These are phyloP conservation scores for Bombus consobrinus DNA, from an alignment of 1,140 invertebrate genomes.

Conservation along the genomic window DNA sequence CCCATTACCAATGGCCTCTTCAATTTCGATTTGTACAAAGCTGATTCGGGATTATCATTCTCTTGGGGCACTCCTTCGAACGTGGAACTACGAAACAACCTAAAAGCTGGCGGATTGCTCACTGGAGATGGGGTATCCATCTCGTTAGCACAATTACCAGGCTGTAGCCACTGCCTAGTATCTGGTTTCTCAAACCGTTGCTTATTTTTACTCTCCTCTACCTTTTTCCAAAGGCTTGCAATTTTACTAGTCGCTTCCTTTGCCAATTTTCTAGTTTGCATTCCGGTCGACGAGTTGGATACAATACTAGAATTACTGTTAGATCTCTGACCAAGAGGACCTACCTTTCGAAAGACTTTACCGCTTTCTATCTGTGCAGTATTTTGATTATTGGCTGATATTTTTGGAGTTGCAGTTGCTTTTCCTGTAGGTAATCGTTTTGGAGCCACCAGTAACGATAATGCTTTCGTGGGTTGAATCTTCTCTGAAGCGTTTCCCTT, in stretches of 20 bases:
- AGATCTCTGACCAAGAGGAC: conserved; percentile 79
- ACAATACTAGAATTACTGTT: conserved; percentile 86
- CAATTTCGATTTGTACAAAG: conserved; percentile 45
- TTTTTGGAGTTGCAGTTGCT: conserved; percentile 39
- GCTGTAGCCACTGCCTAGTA: conserved; percentile 86
- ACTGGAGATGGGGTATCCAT: conserved; percentile 53
- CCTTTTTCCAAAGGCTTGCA: conserved; percentile 93
- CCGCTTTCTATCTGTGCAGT: conserved; percentile 41
- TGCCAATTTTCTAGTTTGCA: conserved; percentile 81
- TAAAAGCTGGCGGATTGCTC: conserved; percentile 75
- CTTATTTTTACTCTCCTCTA: conserved; percentile 89
- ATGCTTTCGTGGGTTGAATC: conserved; percentile 73
- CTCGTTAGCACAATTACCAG: conserved; percentile 69
- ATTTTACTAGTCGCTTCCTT: conserved; percentile 94
- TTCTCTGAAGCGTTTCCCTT: conserved; percentile 78
- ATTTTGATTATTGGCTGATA: conserved; percentile 36
- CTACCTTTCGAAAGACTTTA: conserved; percentile 66
- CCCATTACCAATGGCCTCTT: conserved; percentile 43
- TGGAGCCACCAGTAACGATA: conserved; percentile 81
- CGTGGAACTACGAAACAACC: conserved; percentile 87
- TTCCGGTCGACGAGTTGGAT: conserved; percentile 81
- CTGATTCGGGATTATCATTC: conserved; percentile 9
- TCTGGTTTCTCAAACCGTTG: conserved; percentile 84
- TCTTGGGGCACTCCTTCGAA: conserved; percentile 86
- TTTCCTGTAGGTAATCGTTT: conserved; percentile 68